Evolutionary conservation across 2,113 vertebrate species (phyloP).

Genomic region (Dinomys branickii): DNA sequence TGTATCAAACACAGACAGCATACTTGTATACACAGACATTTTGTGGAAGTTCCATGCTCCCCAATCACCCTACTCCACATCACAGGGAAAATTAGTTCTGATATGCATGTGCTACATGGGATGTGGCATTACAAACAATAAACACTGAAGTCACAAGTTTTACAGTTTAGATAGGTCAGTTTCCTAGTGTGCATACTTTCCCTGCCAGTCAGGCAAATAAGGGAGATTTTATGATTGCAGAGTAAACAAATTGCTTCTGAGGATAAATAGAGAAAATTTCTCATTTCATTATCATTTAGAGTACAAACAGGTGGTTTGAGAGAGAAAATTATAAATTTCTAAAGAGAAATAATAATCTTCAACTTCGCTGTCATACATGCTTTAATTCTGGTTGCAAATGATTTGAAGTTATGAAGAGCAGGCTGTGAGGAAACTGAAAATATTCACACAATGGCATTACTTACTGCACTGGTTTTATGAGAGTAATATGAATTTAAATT

Average conservation of each 20-base stretch:
- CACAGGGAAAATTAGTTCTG: not conserved
- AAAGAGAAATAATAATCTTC: not conserved
- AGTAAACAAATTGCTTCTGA: not conserved
- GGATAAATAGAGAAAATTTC: not conserved
- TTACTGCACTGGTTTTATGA: not conserved
- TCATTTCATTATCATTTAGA: not conserved
- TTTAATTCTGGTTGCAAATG: not conserved
- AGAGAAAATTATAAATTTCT: not conserved
- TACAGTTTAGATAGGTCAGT: not conserved
- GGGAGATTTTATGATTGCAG: not conserved
- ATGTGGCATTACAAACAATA: not conserved
- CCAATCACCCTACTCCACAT: not conserved
- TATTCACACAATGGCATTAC: not conserved
- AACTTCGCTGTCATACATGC: not conserved
- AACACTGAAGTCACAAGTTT: not conserved
- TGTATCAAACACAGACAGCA: not conserved
- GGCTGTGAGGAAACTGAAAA: not conserved
- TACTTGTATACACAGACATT: not conserved
- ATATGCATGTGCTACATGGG: fast-evolving
- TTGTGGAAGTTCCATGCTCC: not conserved
- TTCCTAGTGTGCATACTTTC: not conserved
- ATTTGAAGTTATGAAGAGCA: not conserved
- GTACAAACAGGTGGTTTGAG: not conserved
- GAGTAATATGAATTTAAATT: not conserved
- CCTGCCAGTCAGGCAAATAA: not conserved